A percentile compares a stretch with the other conserved stretches of the same genome.
phyloP scores from a whole-genome alignment of 2,888 invertebrate genomes.

The Drosophila atripex region DNA sequence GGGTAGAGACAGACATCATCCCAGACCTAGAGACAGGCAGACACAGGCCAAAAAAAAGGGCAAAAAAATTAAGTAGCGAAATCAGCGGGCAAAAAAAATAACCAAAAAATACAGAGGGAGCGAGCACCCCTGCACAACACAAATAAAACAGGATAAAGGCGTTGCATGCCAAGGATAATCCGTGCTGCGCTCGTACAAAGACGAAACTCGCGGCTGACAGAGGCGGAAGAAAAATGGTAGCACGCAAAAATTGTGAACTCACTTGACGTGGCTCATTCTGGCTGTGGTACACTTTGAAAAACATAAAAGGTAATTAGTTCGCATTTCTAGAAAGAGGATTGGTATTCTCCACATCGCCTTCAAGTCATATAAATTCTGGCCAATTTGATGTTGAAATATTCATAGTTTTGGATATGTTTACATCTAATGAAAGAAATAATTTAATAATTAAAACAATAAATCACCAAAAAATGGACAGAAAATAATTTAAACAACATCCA shows the following conservation, averaged over 20 bases:
- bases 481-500: no score
- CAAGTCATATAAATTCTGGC: background rate
- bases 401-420: no score
- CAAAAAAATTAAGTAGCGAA: constrained; percentile 76
- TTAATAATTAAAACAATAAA: no score
- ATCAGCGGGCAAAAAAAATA: constrained; percentile 68
- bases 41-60: constrained; percentile 43
- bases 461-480: no score
- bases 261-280: constrained; percentile 79
- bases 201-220: constrained; percentile 36
- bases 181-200: constrained; percentile 37
- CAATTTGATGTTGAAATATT: no score
- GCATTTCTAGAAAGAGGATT: background rate
- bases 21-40: constrained; percentile 14
- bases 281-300: constrained; percentile 52
- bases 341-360: background rate
- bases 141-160: constrained; percentile 80
- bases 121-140: constrained; percentile 53
- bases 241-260: constrained; percentile 80
- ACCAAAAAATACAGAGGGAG: constrained; percentile 16
- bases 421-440: no score
- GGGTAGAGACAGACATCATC: constrained; percentile 27
- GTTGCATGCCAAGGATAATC: constrained; percentile 79
- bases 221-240: constrained; percentile 73
- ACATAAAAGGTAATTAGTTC: background rate